phyloP scores from a whole-genome alignment of 2,113 vertebrate genomes.

The Grammomys surdaster region DNA sequence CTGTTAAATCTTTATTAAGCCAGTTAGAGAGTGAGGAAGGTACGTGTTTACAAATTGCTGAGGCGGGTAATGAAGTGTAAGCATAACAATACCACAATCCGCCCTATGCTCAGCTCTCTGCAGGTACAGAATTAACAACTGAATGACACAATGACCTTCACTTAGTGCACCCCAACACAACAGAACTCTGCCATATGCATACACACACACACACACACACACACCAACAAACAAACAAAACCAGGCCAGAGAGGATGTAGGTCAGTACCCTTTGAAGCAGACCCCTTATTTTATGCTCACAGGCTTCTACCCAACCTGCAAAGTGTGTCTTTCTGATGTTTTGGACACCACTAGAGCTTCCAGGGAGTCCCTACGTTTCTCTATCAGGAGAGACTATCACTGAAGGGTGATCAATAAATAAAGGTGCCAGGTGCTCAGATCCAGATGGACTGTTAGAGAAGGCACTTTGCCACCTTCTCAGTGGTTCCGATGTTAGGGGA shows the following conservation, averaged over 20 bases:
- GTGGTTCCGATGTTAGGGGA: not conserved
- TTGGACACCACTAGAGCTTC: not conserved
- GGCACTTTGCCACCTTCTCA: not conserved
- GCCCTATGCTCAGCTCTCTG: too few species aligned
- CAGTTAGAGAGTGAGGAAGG: too few species aligned
- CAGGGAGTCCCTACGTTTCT: not conserved
- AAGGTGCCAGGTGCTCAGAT: not conserved
- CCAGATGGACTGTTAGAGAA: not conserved
- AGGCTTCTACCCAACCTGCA: not conserved
- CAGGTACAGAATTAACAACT: too few species aligned
- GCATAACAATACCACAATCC: too few species aligned
- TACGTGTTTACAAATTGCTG: too few species aligned
- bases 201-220: too few species aligned
- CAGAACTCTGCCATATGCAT: not conserved
- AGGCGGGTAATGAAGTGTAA: too few species aligned
- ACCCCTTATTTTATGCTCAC: not conserved
- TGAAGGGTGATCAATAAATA: not conserved
- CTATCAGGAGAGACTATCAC: not conserved
- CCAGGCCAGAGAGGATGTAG: not conserved
- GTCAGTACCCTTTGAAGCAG: not conserved
- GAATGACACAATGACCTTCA: too few species aligned
- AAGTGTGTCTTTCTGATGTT: not conserved
- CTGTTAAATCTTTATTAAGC: too few species aligned
- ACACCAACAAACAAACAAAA: not conserved
- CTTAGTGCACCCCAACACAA: too few species aligned